Evolutionary conservation across 2,888 invertebrate genomes (phyloP), one percentile per base, ranked within the genome.

Genomic region (Caenorhabditis plicata): DNA sequence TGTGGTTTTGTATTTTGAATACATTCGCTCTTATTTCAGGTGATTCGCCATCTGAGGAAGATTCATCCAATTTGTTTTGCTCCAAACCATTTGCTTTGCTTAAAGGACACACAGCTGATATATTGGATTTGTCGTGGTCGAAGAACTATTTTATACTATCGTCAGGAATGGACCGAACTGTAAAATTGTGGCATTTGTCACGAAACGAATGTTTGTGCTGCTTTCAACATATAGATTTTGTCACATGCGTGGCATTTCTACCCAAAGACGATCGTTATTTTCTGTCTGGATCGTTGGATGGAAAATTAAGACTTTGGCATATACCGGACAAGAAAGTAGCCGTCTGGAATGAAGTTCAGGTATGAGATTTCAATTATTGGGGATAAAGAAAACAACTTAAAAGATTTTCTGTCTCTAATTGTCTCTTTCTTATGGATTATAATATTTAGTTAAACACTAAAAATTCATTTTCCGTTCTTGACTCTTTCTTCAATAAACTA

Each of bases 221-320:
- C 81, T 98, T 98, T 84, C 95, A 96, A 81, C 98, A 98, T 81
- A 93, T 95, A 66, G 96, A 98, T 84, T 96, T 96, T 82, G 96
- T 98, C 47, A 96, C 98, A 0, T 94, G 96, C 0, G 95, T 98
- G 75, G 95, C 92, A 47, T 98, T 98, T 83, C 94, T 98, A 84
- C 98, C 98, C 1, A 86, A 90, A 85, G 86, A 87, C 81, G 86
- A 87, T 75, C 81, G 86, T n/a, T 87, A 95, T 83, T 98, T 98
- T 83, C 85, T 98, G 29, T 95, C 94, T 56, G 98, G 98, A 15
- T 94, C 94, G 19, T 84, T 99, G 40, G 98, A 98, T 83, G 96
- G 98, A 1, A 98, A 96, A 83, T 85, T 99, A 43, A 86, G 98
- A n/a, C 84, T 99, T 7, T 99, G 98, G 98, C 94, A 96, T 83